phyloP scores from a whole-genome alignment of 23 tunicate genomes.

The Oikopleura albicans region DNA sequence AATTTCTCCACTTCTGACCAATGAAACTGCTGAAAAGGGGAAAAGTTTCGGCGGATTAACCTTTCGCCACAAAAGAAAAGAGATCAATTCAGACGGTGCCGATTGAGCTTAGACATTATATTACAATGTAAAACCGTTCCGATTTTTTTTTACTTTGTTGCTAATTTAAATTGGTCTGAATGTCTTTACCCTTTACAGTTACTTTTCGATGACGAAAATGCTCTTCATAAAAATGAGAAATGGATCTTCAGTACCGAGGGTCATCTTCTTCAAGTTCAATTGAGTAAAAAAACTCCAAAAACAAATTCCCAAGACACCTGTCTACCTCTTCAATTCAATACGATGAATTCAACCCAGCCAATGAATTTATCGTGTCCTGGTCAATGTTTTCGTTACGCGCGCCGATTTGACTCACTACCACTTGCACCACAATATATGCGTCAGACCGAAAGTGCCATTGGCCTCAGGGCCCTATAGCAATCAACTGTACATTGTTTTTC shows the following conservation, averaged over 20 bases:
- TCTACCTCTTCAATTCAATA: not conserved
- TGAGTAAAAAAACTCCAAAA: not conserved
- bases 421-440: not conserved
- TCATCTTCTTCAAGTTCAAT: constrained; percentile 36
- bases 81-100: too few species aligned
- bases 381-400: too few species aligned
- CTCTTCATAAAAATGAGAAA: constrained; percentile 33
- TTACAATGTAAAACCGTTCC: not conserved
- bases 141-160: constrained; percentile 23
- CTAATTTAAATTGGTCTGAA: too few species aligned
- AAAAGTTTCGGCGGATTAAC: too few species aligned
- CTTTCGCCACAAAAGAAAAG: too few species aligned
- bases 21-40: too few species aligned
- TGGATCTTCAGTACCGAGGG: constrained; percentile 82
- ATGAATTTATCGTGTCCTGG: not conserved
- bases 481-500: too few species aligned
- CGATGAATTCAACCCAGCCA: not conserved
- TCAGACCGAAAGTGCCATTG: not conserved
- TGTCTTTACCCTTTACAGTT: not conserved
- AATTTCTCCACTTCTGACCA: too few species aligned
- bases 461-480: not conserved
- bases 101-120: not conserved
- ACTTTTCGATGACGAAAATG: constrained; percentile 70
- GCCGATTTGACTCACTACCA: too few species aligned
- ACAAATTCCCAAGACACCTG: not conserved